Evolutionary conservation across 2,797 vertebrate species (phyloP), one percentile per base, ranked within the genome.

Genomic region (Urophycis tenuis): DNA sequence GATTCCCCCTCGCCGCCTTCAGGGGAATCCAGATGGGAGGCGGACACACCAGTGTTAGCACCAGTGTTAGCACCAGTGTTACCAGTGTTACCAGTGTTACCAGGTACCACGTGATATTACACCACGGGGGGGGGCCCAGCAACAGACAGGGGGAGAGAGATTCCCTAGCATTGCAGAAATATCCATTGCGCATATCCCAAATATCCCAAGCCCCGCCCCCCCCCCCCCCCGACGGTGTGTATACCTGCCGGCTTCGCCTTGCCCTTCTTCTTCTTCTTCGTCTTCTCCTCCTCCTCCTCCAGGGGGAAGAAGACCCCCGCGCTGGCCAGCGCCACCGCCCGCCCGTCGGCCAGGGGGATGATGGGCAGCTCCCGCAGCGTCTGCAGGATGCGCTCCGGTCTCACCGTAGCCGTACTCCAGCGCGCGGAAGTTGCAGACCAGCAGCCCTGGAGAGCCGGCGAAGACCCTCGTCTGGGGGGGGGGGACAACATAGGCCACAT

Each of bases 361-460:
- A 95, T 91, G 85, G 92, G 91, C 83, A 94, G 84, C 3, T 91
- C 90, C 71, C 75, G 85, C n/a, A 95, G 92, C 32, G 83, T 87
- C 67, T 92, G 88, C 67, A 94, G 76, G 70, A 92, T 86, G 33
- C 82, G 77, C 5, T 94, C 92, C 0, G 82, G 82, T 82, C 64
- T 94, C 93, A 22, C 88, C 90, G 4, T 91, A 94, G 76, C 94
- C 92, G 0, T 92, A 85, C 84, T 95, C 93, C 82, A 94, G 84
- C 30, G 93, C 92, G 19, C 93, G 91, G 84, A 91, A 93, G 87
- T 93, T 93, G 83, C 94, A 95, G 17, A 93, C 93, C 83, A 95
- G 85, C 19, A 95, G 85, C 81, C 81, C 88, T 87, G 83, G 93
- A 93, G 75, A 95, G 85, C 77, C 86, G 90, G 39, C 39, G 85